These are phyloP conservation scores for Epinotia ramella DNA, from an alignment of 2,888 invertebrate genomes.

Conservation along the genomic window DNA sequence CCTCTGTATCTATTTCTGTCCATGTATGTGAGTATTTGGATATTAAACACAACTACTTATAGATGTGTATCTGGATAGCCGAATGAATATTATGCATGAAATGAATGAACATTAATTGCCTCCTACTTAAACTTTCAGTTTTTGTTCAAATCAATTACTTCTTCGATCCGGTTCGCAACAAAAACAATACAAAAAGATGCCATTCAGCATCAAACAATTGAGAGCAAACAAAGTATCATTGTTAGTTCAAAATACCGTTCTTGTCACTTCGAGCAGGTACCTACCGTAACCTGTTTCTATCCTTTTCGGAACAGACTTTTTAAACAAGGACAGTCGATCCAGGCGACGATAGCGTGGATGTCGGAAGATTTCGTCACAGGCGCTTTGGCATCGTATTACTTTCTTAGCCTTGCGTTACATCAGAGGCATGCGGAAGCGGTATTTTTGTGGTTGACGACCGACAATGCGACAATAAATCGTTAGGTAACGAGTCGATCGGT, in stretches of 20 bases:
- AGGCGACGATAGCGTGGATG: not conserved
- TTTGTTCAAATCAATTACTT: not conserved
- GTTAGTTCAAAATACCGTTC: not conserved
- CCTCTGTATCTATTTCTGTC: no score
- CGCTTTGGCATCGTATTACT: conserved; percentile 30
- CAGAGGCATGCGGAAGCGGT: conserved; percentile 36
- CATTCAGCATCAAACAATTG: conserved; percentile 4
- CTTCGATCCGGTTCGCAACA: not conserved
- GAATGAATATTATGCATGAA: no score
- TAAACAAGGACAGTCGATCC: not conserved
- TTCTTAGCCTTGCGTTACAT: conserved; percentile 23
- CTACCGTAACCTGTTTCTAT: not conserved
- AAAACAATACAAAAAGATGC: conserved; percentile 7
- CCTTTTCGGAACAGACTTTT: not conserved
- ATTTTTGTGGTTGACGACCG: conserved; percentile 30
- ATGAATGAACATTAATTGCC: not conserved
- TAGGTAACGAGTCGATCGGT: conserved; percentile 2
- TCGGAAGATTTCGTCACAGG: conserved; percentile 14
- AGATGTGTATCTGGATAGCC: no score
- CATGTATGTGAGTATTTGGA: no score
- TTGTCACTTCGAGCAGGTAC: not conserved
- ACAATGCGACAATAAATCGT: conserved; percentile 10
- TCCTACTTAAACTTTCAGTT: not conserved
- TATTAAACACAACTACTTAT: no score
- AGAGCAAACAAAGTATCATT: not conserved